These are phyloP conservation scores for Umimayanthus chanpuru DNA, from an alignment of 92 coral and sea anemone species.

Conservation along the genomic window DNA sequence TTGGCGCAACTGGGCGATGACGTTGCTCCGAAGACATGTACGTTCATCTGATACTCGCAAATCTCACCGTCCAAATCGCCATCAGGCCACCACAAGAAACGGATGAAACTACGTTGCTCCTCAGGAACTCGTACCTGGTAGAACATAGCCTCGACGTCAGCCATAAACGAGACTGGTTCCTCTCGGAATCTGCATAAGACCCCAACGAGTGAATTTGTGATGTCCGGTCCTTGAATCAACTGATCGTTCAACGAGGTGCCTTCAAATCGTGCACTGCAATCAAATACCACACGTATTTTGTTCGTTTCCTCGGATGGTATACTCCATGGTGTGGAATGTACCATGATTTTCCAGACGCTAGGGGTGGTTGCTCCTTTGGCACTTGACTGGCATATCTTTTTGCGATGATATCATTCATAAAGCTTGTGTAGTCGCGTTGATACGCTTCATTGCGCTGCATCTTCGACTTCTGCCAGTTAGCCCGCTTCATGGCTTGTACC, in stretches of 20 bases:
- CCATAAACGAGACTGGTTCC: slow-evolving; percentile 65
- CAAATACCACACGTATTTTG: slow-evolving; percentile 61
- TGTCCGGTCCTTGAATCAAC: slow-evolving; percentile 65
- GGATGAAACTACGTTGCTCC: slow-evolving; percentile 54
- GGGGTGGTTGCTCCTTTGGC: slow-evolving; percentile 23
- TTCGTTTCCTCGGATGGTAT: slow-evolving; percentile 58
- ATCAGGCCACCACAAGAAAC: slow-evolving; percentile 54
- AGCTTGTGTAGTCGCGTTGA: slow-evolving; percentile 51
- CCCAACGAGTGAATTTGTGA: slow-evolving; percentile 62
- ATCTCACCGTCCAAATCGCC: slow-evolving; percentile 43
- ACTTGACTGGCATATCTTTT: slow-evolving; percentile 62
- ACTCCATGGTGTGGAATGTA: slow-evolving; percentile 71
- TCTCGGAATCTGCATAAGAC: slow-evolving; percentile 54
- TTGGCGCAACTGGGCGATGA: no score
- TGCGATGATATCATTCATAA: slow-evolving; percentile 51
- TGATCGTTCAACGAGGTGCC: slow-evolving; percentile 66
- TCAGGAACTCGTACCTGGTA: slow-evolving; percentile 56
- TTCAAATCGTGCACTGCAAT: slow-evolving; percentile 55
- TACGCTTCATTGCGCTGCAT: slow-evolving; percentile 51
- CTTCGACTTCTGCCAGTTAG: slow-evolving; percentile 56
- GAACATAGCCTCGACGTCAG: slow-evolving; percentile 63
- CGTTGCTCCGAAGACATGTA: no score
- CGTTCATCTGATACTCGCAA: slow-evolving; percentile 57
- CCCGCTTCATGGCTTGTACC: slow-evolving; percentile 56
- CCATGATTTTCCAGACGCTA: slow-evolving; percentile 55